Percentiles rank a stretch among this genome's conserved stretches.
Conservation (phyloP, 2,113 vertebrate genomes). For the Platysternon megacephalum region DNA sequence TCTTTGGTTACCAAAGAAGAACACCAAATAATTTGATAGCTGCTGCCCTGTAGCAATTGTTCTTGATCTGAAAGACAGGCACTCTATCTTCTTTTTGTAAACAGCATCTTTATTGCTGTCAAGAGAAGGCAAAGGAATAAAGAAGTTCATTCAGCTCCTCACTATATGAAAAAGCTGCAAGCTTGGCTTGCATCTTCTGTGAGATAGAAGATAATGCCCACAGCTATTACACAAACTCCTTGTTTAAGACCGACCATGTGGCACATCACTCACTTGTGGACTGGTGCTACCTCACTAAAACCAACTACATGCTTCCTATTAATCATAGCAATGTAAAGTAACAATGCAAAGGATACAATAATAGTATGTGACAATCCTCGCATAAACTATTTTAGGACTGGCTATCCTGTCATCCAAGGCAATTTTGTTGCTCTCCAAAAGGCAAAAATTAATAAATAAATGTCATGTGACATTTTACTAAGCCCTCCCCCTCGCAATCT, state of each 20-base stretch:
- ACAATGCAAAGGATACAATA: background rate
- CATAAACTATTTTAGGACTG: background rate
- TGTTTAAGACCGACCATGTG: background rate
- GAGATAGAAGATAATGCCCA: background rate
- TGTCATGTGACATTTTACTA: background rate
- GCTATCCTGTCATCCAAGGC: background rate
- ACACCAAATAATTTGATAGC: background rate
- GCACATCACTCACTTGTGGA: background rate
- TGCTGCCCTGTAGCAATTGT: background rate
- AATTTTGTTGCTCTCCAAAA: background rate
- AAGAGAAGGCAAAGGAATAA: constrained; percentile 7
- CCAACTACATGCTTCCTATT: background rate
- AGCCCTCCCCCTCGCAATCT: background rate
- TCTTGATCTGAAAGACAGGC: constrained; percentile 9
- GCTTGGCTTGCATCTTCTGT: background rate
- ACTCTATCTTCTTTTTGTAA: constrained; percentile 32
- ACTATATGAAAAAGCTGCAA: background rate
- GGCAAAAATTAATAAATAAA: background rate
- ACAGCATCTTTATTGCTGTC: background rate
- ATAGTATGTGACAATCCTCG: background rate
- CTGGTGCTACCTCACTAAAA: background rate
- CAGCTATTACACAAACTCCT: background rate
- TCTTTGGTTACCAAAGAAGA: constrained; percentile 27
- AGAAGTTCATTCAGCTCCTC: background rate
- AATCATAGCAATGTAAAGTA: background rate